A percentile compares a stretch with the other conserved stretches of the same genome.
Conservation (phyloP, 2,888 invertebrate genomes). For the Euplagia quadripunctaria region DNA sequence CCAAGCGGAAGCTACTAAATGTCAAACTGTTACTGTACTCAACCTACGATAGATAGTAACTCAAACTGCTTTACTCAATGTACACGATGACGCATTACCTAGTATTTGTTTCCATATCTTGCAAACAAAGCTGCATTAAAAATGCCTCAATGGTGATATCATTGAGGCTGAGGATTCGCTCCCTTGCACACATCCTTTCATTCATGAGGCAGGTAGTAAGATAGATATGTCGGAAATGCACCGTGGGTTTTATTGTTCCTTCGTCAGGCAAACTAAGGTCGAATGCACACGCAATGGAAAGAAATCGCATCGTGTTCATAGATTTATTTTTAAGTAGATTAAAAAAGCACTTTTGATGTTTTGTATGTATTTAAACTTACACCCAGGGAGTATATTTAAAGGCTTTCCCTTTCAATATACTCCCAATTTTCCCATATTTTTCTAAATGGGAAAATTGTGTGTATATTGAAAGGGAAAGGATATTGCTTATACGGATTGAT, state of each 20-base stretch:
- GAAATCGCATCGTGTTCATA: not conserved
- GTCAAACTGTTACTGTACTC: not conserved
- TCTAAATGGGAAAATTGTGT: no score
- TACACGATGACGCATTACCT: slow-evolving; percentile 16
- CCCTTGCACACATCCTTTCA: slow-evolving; percentile 52
- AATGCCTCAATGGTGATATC: slow-evolving; percentile 47
- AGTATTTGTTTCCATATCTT: slow-evolving; percentile 9
- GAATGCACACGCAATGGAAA: slow-evolving; percentile 18
- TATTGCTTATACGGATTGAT: no score
- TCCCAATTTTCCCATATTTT: no score
- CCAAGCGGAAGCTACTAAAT: not conserved
- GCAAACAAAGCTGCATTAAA: slow-evolving; percentile 36
- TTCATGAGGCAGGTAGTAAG: slow-evolving; percentile 54
- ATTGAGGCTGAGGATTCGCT: slow-evolving; percentile 46
- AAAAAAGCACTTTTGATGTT: no score
- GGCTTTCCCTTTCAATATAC: no score
- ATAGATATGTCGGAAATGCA: slow-evolving; percentile 40
- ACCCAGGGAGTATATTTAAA: no score
- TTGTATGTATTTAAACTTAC: no score
- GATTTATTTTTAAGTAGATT: not conserved
- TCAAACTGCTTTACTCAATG: not conserved
- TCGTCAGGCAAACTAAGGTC: slow-evolving; percentile 36
- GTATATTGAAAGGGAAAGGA: no score
- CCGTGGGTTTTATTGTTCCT: slow-evolving; percentile 42
- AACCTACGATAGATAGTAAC: not conserved